A percentile compares a stretch with the other conserved stretches of the same genome.
These are phyloP conservation scores for Onychorhynchus coronatus DNA, from an alignment of 2,113 vertebrate species.

Conservation along the genomic window DNA sequence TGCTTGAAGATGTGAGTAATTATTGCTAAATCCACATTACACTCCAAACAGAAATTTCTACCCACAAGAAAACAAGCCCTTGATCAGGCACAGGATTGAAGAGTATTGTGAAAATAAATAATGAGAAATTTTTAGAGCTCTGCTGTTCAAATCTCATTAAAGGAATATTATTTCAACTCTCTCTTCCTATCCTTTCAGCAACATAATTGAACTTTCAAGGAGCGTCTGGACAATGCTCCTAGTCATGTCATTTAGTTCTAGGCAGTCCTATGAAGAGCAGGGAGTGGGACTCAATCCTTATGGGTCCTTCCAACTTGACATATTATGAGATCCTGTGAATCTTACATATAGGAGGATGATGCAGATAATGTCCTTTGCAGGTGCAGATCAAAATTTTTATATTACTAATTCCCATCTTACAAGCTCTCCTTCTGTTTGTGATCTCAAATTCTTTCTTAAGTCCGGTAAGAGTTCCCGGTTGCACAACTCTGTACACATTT, in stretches of 20 bases:
- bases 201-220: background rate
- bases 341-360: background rate
- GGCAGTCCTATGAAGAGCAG: background rate
- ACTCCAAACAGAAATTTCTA: background rate
- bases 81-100: background rate
- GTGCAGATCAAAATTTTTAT: background rate
- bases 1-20: background rate
- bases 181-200: background rate
- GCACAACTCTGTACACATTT: background rate
- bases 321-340: background rate
- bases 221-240: background rate
- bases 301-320: background rate
- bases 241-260: background rate
- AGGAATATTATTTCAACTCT: rapidly evolving
- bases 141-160: background rate
- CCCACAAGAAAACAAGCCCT: background rate
- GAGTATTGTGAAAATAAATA: background rate
- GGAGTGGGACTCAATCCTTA: background rate
- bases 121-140: background rate
- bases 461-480: background rate
- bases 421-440: background rate
- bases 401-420: background rate
- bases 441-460: background rate
- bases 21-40: background rate
- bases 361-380: background rate